A percentile compares a stretch with the other conserved stretches of the same genome.
These are phyloP conservation scores for Oryzias celebensis DNA, from an alignment of 2,113 vertebrate species.

Conservation along the genomic window DNA sequence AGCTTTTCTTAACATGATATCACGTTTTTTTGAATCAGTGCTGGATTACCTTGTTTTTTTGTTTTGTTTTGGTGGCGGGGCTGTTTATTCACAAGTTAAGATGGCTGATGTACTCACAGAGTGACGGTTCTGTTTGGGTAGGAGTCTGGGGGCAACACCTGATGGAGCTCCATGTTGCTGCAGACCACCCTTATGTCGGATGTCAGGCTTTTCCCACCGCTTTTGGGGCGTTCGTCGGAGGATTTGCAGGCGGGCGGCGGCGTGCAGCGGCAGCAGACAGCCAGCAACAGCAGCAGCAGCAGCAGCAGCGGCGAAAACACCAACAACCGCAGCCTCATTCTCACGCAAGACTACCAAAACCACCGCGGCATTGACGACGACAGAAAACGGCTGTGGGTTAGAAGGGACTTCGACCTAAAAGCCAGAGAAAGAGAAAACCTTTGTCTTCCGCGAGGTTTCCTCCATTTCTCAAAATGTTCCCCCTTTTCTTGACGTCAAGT, in stretches of 20 bases:
- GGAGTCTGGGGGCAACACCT: slow-evolving; percentile 80
- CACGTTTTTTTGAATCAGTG: no score
- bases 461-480: slow-evolving; percentile 54
- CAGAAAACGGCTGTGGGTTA: neutral
- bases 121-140: slow-evolving; percentile 90
- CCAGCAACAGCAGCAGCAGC: slow-evolving; percentile 58
- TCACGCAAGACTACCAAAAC: slow-evolving; percentile 21
- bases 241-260: slow-evolving; percentile 67
- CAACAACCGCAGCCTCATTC: slow-evolving; percentile 69
- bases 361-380: slow-evolving; percentile 20
- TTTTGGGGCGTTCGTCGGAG: slow-evolving; percentile 64
- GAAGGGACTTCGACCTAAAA: slow-evolving; percentile 2
- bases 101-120: slow-evolving; percentile 85
- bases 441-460: slow-evolving; percentile 41
- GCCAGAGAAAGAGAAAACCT: slow-evolving; percentile 20
- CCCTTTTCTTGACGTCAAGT: slow-evolving; percentile 31
- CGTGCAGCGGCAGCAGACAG: slow-evolving; percentile 22
- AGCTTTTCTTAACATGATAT: no score
- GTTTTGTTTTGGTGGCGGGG: no score
- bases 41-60: no score
- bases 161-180: slow-evolving; percentile 88
- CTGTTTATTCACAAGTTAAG: neutral
- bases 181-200: slow-evolving; percentile 85
- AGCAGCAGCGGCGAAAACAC: slow-evolving; percentile 40
- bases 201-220: slow-evolving; percentile 48